Base-by-base conservation (phyloP, 1,140 invertebrate genomes). In the Epicauta chinensis region DNA sequence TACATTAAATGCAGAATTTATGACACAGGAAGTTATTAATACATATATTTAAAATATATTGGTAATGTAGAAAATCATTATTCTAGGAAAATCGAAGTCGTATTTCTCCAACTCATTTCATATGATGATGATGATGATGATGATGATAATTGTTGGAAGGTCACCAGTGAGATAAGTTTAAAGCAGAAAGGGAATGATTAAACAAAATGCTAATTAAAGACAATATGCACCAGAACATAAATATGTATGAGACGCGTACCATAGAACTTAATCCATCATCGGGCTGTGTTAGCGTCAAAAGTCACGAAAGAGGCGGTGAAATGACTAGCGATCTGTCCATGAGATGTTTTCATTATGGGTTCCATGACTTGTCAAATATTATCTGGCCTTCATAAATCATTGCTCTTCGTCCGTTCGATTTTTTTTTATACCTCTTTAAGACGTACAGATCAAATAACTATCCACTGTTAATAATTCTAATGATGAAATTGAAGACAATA, bases 331-430 rank as follows among this genome's bases (percentile, higher is more conserved):
- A 68, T 67, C 66, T 66, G 66, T 68, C 66, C 58, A 60, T 62
- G 62, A 68, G 66, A 68, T 68, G 66, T 68, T 68, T 68, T 68
- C 66, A 68, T 68, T 67, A 68, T 67, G 62, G 63, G 66, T 57
- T 67, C 66, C 63, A 64, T 68, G 66, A 68, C 64, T 68, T 57
- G 66, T 62, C 64, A 60, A 66, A 64, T 66, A 61, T 42, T 60
- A 55, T 41, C 50, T 45, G 49, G 59, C 45, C 52, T 56, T 53
- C 61, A 65, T 64, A 63, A 64, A 64, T 64, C 62, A 64, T 63
- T 53, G 53, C 39, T 52, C 41, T 16, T 44, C 42, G 17, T 40
- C n/a, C n/a, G n/a, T n/a, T n/a, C n/a, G n/a, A n/a, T n/a, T n/a
- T n/a, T n/a, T n/a, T n/a, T n/a, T n/a, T n/a, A n/a, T n/a, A n/a